Conservation (phyloP, 2,113 vertebrate genomes). For the Gorsachius goisagi region DNA sequence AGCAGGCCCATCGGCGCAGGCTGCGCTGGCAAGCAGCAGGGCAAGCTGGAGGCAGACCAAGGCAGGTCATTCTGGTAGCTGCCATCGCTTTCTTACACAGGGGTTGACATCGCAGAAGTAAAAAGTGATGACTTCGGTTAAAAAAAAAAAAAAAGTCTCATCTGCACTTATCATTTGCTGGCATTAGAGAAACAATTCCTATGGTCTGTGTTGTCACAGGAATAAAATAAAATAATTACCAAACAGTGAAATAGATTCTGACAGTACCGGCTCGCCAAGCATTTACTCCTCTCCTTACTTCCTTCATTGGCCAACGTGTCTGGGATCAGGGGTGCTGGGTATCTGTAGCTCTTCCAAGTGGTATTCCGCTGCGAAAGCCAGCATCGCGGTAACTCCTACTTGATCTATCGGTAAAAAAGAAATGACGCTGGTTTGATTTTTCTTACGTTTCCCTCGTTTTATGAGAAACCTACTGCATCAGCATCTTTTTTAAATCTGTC, state of each 20-base stretch:
- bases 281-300: background rate
- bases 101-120: background rate
- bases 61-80: background rate
- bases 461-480: background rate
- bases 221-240: slow-evolving; percentile 54
- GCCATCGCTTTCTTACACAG: background rate
- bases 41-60: background rate
- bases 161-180: slow-evolving; percentile 18
- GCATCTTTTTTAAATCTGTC: slow-evolving; percentile 52
- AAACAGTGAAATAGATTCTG: slow-evolving; percentile 33
- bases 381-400: background rate
- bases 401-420: background rate
- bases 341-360: background rate
- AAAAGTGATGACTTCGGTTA: background rate
- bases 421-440: background rate
- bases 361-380: background rate
- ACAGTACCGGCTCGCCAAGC: background rate
- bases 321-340: background rate
- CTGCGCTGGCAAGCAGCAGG: background rate
- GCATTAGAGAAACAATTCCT: slow-evolving; percentile 3
- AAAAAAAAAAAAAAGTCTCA: background rate
- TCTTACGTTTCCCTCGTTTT: background rate
- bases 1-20: background rate
- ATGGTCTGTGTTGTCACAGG: slow-evolving; percentile 57
- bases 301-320: background rate